These are phyloP conservation scores for Sprattus sprattus DNA, from an alignment of 2,113 vertebrate genomes.

Conservation along the genomic window DNA sequence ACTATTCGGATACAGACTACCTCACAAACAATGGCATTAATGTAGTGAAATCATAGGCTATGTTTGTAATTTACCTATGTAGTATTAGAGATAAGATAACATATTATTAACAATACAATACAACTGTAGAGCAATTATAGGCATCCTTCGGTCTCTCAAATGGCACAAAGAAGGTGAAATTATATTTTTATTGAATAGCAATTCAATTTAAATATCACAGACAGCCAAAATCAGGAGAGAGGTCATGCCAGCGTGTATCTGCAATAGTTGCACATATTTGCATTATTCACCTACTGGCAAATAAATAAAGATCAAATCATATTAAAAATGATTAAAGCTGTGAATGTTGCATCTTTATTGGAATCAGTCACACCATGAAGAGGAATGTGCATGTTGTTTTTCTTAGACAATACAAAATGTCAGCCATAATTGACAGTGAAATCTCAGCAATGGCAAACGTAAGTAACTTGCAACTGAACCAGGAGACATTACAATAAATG, in stretches of 20 bases:
- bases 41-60: too few species aligned
- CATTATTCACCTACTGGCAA: neutral
- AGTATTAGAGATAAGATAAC: too few species aligned
- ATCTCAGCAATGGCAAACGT: neutral
- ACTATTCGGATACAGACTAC: too few species aligned
- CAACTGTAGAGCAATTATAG: neutral
- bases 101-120: neutral
- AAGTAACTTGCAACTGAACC: conserved; percentile 2
- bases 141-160: neutral
- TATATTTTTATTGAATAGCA: neutral
- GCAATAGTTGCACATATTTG: neutral
- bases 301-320: neutral
- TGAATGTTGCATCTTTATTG: neutral
- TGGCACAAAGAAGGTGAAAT: neutral
- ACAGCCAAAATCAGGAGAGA: neutral
- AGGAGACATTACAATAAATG: neutral
- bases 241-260: neutral
- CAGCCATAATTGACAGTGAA: neutral
- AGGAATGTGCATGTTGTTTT: neutral
- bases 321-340: neutral
- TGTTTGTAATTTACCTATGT: too few species aligned
- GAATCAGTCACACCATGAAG: conserved; percentile 3
- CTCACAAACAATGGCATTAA: too few species aligned
- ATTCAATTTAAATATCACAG: neutral
- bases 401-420: neutral